Base-by-base conservation (phyloP, 2,888 invertebrate genomes). In the Caenorhabditis sulstoni region DNA sequence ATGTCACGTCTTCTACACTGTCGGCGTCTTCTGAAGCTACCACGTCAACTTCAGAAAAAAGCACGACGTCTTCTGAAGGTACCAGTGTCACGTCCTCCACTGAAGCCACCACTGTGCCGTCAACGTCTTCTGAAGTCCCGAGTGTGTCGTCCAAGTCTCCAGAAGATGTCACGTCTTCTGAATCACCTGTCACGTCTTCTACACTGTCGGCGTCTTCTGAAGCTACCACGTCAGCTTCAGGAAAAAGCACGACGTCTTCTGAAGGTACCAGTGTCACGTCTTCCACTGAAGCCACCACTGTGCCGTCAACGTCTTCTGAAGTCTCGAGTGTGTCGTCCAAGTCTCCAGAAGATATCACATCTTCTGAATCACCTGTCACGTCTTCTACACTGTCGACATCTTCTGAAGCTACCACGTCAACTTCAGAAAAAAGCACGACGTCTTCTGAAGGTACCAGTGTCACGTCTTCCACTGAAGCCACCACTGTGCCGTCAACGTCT, bases 31-130 rank as follows among this genome's bases (percentile, higher is more conserved):
- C 41, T 14, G 41, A 41, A 14, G 11, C 41, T 11, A 41, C 41
- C 41, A 14, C 14, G 11, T n/a, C n/a, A n/a, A n/a, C n/a, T n/a
- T n/a, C n/a, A n/a, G n/a, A n/a, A n/a, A n/a, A n/a, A n/a, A 47
- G 47, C 9, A 47, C 61, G 22, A 22, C 53, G 1, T 41, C 39
- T 16, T 41, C 41, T 14, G 52, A 41, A 65, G 12, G n/a, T 55
- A 41, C 20, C 55, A 29, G 12, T 47, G 64, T 64, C 55, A 45
- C 71, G 47, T n/a, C n/a, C n/a, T n/a, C n/a, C n/a, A n/a, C n/a
- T n/a, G n/a, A n/a, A n/a, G n/a, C n/a, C n/a, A n/a, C n/a, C n/a
- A n/a, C n/a, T n/a, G n/a, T n/a, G n/a, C n/a, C n/a, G n/a, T n/a
- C n/a, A n/a, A n/a, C n/a, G n/a, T 41, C 41, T 41, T 41, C 41